Evolutionary conservation across 1,140 invertebrate genomes (phyloP), one percentile per base, ranked within the genome.

Genomic region (Calliphora vicina): DNA sequence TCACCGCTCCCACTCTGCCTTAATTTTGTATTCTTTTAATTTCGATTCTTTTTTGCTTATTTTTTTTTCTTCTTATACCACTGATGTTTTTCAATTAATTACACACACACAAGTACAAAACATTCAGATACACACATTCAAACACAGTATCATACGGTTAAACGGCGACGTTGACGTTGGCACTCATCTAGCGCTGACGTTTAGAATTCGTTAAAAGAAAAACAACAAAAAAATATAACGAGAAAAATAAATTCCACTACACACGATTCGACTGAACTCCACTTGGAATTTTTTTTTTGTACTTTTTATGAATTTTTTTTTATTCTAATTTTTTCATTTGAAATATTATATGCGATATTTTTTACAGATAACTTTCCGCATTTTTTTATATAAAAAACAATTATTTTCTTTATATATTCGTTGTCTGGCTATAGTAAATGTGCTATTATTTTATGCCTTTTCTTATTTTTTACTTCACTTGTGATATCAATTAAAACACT

Each of bases 1-100:
- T 50, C 45, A 50, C 45, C 17, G 45, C 45, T 50, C 45, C 45
- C 72, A 74, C 27, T 74, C 29, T 74, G 26, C 20, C 4, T 45
- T 17, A 20, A 45, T 20, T 78, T 73, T 73, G 29, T 73, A 73
- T 73, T 35, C 35, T 73, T 57, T 29, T 27, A 27, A 73, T 73
- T 29, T 73, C 15, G 72, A 76, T 42, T 78, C n/a, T 43, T 13
- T 43, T 43, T 78, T 78, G 10, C 6, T 13, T 35, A 35, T 74
- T 35, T 50, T 50, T 78, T 43, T 35, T 74, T 35, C 20, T 29
- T 35, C 27, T 74, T 35, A 17, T 15, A 35, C 17, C 15, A 35
- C 26, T 74, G 13, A 35, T 74, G 35, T 76, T 42, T 78, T 78
- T 78, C 74, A 78, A 78, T 78, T 78, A 78, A 78, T 76, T 76